Evolutionary conservation across 2,113 vertebrate species (phyloP).

Genomic region (Hemiprocne comata): DNA sequence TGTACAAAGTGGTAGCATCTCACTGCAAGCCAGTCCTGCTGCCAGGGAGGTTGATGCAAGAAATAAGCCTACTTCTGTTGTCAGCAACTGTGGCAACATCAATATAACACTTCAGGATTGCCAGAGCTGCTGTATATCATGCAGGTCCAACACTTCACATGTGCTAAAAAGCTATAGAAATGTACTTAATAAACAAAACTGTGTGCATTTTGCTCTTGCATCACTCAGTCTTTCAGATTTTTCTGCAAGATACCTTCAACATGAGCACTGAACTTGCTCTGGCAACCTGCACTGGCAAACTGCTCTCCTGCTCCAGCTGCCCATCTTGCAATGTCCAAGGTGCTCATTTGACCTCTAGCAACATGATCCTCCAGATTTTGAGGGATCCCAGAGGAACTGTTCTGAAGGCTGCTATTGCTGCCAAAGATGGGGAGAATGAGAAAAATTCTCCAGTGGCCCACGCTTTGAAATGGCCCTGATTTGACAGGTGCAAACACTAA

Average conservation of each 20-base stretch:
- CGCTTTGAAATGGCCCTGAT: not conserved
- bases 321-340: rapidly evolving
- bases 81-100: not conserved
- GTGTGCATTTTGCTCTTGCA: not conserved
- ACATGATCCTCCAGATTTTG: not conserved
- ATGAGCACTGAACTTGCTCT: rapidly evolving
- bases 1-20: not conserved
- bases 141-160: not conserved
- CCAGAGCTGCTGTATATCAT: not conserved
- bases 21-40: not conserved
- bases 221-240: not conserved
- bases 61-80: not conserved
- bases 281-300: too few relatives aligned
- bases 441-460: not conserved
- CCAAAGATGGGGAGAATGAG: rapidly evolving
- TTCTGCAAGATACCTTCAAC: not conserved
- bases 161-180: not conserved
- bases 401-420: not conserved
- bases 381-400: not conserved
- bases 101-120: not conserved
- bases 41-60: not conserved
- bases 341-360: not conserved
- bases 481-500: not conserved
- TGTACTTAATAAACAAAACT: not conserved
- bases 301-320: not conserved